A percentile compares a stretch with the other conserved stretches of the same genome.
Conservation (phyloP, 2,113 vertebrate genomes). For the Pangasianodon hypophthalmus region DNA sequence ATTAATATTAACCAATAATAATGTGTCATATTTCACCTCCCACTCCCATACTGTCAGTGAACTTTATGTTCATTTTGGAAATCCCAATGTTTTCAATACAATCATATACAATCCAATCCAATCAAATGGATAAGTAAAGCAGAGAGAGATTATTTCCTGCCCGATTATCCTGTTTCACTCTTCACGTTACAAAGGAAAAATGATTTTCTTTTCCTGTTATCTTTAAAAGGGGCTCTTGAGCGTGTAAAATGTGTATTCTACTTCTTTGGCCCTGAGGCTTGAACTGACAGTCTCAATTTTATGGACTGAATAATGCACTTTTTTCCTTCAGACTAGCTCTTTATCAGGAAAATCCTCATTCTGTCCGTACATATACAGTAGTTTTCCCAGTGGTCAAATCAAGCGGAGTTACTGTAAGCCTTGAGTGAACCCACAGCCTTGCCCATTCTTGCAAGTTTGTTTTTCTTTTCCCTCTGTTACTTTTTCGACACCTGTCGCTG, state of each 20-base stretch:
- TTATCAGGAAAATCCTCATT: neutral
- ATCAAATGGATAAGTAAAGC: neutral
- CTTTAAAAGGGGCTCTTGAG: neutral
- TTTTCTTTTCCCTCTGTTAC: conserved; percentile 21
- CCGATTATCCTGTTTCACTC: neutral
- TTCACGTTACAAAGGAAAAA: neutral
- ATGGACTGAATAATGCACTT: conserved; percentile 3
- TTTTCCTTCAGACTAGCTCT: neutral
- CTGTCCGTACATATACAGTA: neutral
- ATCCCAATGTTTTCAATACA: neutral
- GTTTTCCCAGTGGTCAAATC: neutral
- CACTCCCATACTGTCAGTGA: neutral
- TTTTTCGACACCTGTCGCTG: conserved; percentile 49
- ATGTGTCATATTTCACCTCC: neutral
- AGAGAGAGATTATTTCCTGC: neutral
- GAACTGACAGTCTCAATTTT: neutral
- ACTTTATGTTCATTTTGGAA: neutral
- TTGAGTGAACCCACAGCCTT: conserved; percentile 5
- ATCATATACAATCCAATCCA: neutral
- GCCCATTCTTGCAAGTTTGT: neutral
- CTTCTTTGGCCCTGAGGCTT: conserved; percentile 19
- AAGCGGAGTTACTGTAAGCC: neutral
- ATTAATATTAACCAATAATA: neutral
- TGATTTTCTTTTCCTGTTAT: neutral
- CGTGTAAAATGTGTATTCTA: neutral